phyloP scores from a whole-genome alignment of 2,113 vertebrate genomes.

The Thalassarche chlororhynchos region DNA sequence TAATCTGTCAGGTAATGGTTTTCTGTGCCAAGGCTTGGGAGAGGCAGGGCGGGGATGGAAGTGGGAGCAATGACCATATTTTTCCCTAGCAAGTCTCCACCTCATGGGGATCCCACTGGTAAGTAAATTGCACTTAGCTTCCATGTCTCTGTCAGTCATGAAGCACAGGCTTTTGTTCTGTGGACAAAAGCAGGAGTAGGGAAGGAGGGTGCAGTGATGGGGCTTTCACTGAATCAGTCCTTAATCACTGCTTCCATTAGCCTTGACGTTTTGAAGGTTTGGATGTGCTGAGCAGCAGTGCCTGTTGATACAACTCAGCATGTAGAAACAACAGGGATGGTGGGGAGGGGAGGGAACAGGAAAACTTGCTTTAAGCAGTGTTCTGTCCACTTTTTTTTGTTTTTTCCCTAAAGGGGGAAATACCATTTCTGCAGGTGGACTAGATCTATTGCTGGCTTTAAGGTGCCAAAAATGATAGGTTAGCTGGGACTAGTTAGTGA shows the following conservation, averaged over 20 bases:
- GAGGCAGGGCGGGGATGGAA: slow-evolving; percentile 1
- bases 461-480: neutral
- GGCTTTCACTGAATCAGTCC: neutral
- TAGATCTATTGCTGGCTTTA: neutral
- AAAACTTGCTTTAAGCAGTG: neutral
- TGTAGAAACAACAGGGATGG: neutral
- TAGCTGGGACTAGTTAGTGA: neutral
- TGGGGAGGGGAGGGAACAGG: neutral
- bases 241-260: slow-evolving; percentile 48
- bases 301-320: neutral
- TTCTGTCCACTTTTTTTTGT: neutral
- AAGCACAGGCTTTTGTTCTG: slow-evolving; percentile 17
- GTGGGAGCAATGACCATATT: neutral
- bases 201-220: neutral
- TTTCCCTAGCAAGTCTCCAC: neutral
- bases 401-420: neutral
- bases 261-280: neutral
- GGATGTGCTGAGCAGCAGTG: slow-evolving; percentile 18
- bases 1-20: neutral
- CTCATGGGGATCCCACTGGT: neutral
- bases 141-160: neutral
- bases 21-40: neutral
- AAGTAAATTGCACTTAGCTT: slow-evolving; percentile 38
- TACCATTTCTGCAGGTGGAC: neutral
- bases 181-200: neutral